Base-by-base conservation (phyloP, 2,797 vertebrate species). In the Argentina silus region DNA sequence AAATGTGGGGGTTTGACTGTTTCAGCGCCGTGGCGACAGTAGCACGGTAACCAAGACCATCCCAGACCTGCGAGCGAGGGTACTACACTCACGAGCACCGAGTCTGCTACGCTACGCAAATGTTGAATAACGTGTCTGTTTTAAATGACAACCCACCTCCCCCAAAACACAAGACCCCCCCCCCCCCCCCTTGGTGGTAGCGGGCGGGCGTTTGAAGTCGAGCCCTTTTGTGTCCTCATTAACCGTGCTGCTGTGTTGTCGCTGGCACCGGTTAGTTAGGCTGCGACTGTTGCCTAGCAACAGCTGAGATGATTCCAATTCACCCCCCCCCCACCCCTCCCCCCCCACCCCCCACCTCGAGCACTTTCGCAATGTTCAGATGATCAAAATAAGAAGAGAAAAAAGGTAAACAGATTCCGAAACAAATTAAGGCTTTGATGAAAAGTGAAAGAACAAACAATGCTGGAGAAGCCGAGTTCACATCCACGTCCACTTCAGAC, bases 201-300 rank as follows among this genome's bases (percentile, higher is more conserved):
- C 70, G 69, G 63, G 72, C 65, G 67, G 43, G 50, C 85, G 79
- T 86, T 80, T 81, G 82, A 87, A 90, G 84, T 89, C 81, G 68
- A 81, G 70, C 81, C 81, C 80, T 86, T 89, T 84, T 87, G 86
- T 86, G 83, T 90, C 82, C 88, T 91, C 87, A 90, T 93, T 92
- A 93, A 87, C 87, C 71, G 74, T 83, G 81, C 75, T 67, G 85
- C 79, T 83, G 84, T 88, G 85, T 86, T 78, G 87, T 90, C 84
- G 79, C 86, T 84, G 82, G 86, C 86, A 86, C 27, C 27, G 70
- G 86, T 86, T 91, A 86, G 85, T 90, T 87, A 88, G 84, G 79
- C 76, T 82, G 83, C 85, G 70, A 83, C 78, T 86, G 93, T 94
- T 93, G 91, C 93, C 83, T 87, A 89, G 93, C 89, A 93, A 94